These are phyloP conservation scores for Caiman crocodilus DNA, from an alignment of 2,797 vertebrate species.

Conservation along the genomic window DNA sequence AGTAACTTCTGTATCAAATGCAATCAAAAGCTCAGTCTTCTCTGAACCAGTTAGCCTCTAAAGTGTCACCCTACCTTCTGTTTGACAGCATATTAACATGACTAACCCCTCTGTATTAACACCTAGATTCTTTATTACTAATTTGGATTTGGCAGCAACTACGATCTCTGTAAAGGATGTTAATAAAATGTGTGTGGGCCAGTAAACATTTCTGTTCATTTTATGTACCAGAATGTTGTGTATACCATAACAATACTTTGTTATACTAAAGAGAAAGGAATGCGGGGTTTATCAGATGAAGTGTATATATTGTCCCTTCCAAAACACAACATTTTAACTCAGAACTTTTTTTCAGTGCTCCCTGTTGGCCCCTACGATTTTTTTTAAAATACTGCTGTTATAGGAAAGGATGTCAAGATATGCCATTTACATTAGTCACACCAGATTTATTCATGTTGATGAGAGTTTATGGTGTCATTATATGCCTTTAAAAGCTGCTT, in stretches of 20 bases:
- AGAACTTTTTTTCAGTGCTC: neutral
- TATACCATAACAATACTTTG: too few species aligned
- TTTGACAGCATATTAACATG: neutral
- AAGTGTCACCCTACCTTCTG: too few species aligned
- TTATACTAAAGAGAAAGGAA: too few species aligned
- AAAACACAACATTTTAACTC: neutral
- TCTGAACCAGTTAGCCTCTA: too few species aligned
- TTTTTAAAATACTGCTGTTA: rapidly evolving
- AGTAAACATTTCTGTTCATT: too few species aligned
- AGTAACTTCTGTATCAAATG: neutral
- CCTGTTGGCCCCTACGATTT: neutral
- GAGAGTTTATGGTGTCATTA: neutral
- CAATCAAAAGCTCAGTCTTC: neutral
- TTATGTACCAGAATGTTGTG: too few species aligned
- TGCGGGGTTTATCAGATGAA: too few species aligned
- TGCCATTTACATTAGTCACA: neutral
- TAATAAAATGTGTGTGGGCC: too few species aligned
- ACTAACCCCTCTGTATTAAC: neutral
- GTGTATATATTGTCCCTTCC: neutral
- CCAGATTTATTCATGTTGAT: neutral
- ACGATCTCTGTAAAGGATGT: too few species aligned
- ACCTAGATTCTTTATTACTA: neutral
- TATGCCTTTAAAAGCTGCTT: neutral
- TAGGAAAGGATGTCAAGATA: neutral
- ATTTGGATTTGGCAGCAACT: neutral